These are phyloP conservation scores for Aphidius gifuensis DNA, from an alignment of 1,140 invertebrate species.

Conservation along the genomic window DNA sequence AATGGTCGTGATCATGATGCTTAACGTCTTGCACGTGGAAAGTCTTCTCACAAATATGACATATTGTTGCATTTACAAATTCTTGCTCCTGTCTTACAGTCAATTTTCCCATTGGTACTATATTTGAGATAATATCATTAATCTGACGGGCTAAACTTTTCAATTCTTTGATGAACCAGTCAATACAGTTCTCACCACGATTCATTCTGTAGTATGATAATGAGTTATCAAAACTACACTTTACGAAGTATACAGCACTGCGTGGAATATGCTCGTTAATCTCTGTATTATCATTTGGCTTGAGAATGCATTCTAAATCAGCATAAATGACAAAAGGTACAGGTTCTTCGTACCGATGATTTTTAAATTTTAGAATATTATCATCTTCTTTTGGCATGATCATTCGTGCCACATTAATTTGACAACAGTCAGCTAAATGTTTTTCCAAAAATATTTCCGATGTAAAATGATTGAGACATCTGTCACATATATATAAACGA, in stretches of 20 bases:
- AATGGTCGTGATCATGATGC: too few relatives aligned
- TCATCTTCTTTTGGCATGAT: constrained; percentile 6
- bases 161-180: constrained; percentile 29
- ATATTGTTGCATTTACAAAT: too few relatives aligned
- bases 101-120: too few relatives aligned
- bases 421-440: neutral
- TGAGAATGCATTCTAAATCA: constrained; percentile 16
- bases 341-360: constrained; percentile 17
- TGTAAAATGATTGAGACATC: too few relatives aligned
- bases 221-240: constrained; percentile 18
- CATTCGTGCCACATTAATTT: constrained; percentile 8
- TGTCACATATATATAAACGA: too few relatives aligned
- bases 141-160: constrained; percentile 21
- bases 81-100: too few relatives aligned
- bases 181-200: constrained; percentile 33
- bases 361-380: constrained; percentile 24
- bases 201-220: constrained; percentile 28
- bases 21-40: too few relatives aligned
- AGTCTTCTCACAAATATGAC: too few relatives aligned
- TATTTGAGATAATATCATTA: constrained; percentile 2
- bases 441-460: too few relatives aligned
- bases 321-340: constrained; percentile 26
- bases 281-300: neutral
- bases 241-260: constrained; percentile 16
- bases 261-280: constrained; percentile 1